A percentile compares a stretch with the other conserved stretches of the same genome.
Conservation (phyloP, 2,888 invertebrate species). For the Pecten maximus region DNA sequence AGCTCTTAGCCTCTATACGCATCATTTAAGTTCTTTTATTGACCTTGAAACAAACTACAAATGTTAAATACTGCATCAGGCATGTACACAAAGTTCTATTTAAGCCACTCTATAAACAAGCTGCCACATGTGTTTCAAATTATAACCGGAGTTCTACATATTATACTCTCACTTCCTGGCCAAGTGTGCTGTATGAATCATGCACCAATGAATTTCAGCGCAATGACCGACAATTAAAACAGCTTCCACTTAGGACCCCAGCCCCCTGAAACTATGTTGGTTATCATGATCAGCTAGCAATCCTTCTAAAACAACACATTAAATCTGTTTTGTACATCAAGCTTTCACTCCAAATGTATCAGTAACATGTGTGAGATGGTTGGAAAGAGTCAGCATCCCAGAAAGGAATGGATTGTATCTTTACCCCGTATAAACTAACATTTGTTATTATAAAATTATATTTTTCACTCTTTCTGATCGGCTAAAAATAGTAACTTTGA, state of each 20-base stretch:
- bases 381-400: too few relatives aligned
- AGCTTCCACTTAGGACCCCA: neutral
- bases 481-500: too few relatives aligned
- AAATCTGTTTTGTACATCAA: neutral
- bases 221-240: neutral
- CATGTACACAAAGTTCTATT: constrained; percentile 13
- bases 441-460: too few relatives aligned
- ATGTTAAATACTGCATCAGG: neutral
- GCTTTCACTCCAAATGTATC: too few relatives aligned
- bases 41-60: neutral
- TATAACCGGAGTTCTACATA: neutral
- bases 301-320: neutral
- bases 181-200: neutral
- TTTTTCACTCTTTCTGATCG: too few relatives aligned
- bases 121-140: constrained; percentile 32
- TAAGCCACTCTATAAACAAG: neutral
- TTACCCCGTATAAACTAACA: too few relatives aligned
- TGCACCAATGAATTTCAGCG: neutral
- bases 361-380: too few relatives aligned
- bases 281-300: neutral
- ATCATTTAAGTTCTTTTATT: neutral
- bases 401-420: too few relatives aligned
- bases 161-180: constrained; percentile 22
- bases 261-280: neutral
- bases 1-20: neutral